Conservation (phyloP, 2,797 vertebrate genomes). For the Onychomys arenicola region DNA sequence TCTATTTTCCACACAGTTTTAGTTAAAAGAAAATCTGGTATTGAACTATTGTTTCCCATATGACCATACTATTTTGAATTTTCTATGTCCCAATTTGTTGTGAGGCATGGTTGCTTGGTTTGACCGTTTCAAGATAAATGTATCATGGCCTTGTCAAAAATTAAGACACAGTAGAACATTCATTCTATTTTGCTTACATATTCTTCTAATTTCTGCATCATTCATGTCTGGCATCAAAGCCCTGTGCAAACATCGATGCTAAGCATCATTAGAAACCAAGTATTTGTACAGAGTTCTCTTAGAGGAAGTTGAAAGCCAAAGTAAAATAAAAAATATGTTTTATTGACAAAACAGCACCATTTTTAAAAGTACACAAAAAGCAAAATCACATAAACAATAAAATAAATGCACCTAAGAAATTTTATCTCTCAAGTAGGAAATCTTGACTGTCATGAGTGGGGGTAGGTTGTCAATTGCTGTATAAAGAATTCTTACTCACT, state of each 20-base stretch:
- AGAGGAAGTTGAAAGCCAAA: conserved; percentile 52
- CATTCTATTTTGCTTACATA: neutral
- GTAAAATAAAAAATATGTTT: neutral
- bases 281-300: conserved; percentile 71
- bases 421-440: neutral
- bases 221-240: conserved; percentile 49
- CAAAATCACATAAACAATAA: neutral
- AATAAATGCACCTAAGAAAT: neutral
- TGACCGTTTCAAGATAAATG: conserved; percentile 44
- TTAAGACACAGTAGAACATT: neutral
- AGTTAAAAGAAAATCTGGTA: conserved; percentile 55
- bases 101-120: neutral
- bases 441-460: neutral
- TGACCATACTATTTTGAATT: conserved; percentile 37
- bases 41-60: conserved; percentile 59
- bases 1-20: conserved; percentile 65
- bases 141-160: neutral
- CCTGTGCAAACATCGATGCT: neutral
- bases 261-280: conserved; percentile 79
- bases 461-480: accelerated
- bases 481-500: neutral
- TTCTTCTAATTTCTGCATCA: conserved; percentile 26
- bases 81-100: neutral
- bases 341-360: neutral
- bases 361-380: neutral